Percentiles rank a stretch among this genome's conserved stretches.
phyloP scores from a whole-genome alignment of 2,888 invertebrate genomes.

The Hydroisotoma schaefferi region DNA sequence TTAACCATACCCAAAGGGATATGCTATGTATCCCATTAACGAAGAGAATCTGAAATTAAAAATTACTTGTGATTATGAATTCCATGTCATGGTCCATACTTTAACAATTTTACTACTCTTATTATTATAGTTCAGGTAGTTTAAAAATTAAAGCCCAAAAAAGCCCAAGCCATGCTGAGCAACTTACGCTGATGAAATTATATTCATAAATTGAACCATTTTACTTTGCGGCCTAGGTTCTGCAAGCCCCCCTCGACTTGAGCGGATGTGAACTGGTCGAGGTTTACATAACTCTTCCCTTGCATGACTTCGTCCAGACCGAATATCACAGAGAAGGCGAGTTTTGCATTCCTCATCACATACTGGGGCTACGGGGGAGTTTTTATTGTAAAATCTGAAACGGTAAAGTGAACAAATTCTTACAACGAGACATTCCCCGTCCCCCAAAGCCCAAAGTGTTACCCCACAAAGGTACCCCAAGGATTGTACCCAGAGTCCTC shows the following conservation, averaged over 20 bases:
- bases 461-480: too few species aligned
- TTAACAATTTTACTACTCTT: background rate
- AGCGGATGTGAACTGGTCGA: constrained; percentile 42
- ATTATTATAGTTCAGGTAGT: background rate
- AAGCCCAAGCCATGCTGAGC: constrained; percentile 3
- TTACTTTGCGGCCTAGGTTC: constrained; percentile 38
- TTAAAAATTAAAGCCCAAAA: background rate
- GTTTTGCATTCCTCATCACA: constrained; percentile 84
- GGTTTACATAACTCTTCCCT: constrained; percentile 57
- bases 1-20: constrained; percentile 48
- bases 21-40: constrained; percentile 44
- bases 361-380: constrained; percentile 73
- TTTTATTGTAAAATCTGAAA: constrained; percentile 79
- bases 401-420: background rate
- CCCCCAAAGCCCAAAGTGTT: too few species aligned
- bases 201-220: constrained; percentile 39
- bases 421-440: too few species aligned
- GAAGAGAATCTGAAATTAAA: constrained; percentile 42
- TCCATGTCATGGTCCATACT: background rate
- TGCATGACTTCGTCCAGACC: constrained; percentile 81
- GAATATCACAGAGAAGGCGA: constrained; percentile 77
- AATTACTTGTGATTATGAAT: background rate
- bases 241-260: constrained; percentile 43
- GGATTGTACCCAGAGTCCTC: too few species aligned
- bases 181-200: constrained; percentile 48